These are phyloP conservation scores for Ormyrus labotus DNA, from an alignment of 2,888 invertebrate species.

Conservation along the genomic window DNA sequence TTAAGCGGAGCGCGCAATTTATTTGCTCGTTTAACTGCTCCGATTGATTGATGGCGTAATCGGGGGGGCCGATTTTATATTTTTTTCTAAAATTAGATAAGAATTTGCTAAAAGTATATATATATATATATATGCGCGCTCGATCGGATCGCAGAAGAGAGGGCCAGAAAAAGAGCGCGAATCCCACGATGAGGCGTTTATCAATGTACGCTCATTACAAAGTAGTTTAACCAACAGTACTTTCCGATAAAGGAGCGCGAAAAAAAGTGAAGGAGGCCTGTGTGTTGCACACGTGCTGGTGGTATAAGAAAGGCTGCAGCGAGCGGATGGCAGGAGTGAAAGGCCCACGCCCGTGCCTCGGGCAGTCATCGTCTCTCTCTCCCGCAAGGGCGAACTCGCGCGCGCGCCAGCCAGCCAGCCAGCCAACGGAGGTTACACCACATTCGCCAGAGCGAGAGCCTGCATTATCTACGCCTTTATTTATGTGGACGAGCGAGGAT, in stretches of 20 bases:
- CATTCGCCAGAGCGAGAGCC: constrained; percentile 7
- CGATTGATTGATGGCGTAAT: constrained; percentile 1
- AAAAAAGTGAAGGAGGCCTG: constrained; percentile 11
- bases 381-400: constrained; percentile 27
- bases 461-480: constrained; percentile 46
- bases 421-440: constrained; percentile 34
- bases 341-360: constrained; percentile 76
- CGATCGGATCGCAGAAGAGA: neutral
- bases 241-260: constrained; percentile 49
- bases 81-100: too few relatives aligned
- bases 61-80: neutral
- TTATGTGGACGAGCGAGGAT: constrained; percentile 27
- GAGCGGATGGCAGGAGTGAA: constrained; percentile 70
- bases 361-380: constrained; percentile 64
- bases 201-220: constrained; percentile 47
- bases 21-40: neutral
- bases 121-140: neutral
- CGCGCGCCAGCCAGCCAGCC: constrained; percentile 22
- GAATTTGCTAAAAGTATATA: too few relatives aligned
- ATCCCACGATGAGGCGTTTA: constrained; percentile 24
- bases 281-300: constrained; percentile 39
- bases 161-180: neutral
- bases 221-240: constrained; percentile 50
- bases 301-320: constrained; percentile 38
- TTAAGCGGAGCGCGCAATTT: neutral